These are phyloP conservation scores for Drosophila neonasuta DNA, from an alignment of 2,888 invertebrate species.

Conservation along the genomic window DNA sequence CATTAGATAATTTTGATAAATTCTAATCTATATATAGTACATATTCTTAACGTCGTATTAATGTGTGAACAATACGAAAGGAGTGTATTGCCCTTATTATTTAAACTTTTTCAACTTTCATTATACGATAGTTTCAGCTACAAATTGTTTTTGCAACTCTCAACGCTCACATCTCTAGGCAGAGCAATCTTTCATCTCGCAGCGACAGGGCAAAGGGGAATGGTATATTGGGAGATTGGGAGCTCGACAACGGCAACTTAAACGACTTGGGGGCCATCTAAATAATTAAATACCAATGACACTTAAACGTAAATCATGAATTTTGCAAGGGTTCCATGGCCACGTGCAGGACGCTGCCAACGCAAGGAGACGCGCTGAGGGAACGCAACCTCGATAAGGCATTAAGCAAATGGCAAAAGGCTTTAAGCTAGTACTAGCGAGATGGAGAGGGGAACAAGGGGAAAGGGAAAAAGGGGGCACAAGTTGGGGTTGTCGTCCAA, in stretches of 20 bases:
- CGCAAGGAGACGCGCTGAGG: neutral
- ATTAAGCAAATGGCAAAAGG: slow-evolving; percentile 56
- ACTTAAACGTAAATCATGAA: slow-evolving; percentile 78
- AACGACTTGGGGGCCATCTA: slow-evolving; percentile 63
- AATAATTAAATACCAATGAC: slow-evolving; percentile 76
- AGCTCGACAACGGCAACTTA: slow-evolving; percentile 42
- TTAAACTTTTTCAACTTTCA: too few species aligned
- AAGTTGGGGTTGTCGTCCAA: slow-evolving; percentile 19
- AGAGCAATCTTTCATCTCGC: slow-evolving; percentile 30
- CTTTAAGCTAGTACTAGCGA: slow-evolving; percentile 17
- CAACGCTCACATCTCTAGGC: slow-evolving; percentile 30
- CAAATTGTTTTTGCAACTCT: neutral
- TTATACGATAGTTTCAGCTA: neutral
- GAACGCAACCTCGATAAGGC: slow-evolving; percentile 41
- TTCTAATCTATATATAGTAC: too few species aligned
- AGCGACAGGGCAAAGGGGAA: slow-evolving; percentile 8
- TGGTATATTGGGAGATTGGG: slow-evolving; percentile 12
- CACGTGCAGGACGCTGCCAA: slow-evolving; percentile 40
- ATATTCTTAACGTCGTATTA: too few species aligned
- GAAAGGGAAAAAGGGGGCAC: neutral
- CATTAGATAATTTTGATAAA: too few species aligned
- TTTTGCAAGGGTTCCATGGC: slow-evolving; percentile 60
- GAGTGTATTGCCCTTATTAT: too few species aligned
- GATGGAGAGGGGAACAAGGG: neutral
- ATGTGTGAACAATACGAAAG: too few species aligned